These are phyloP conservation scores for Cataglyphis rosenhaueri DNA, from an alignment of 2,888 invertebrate genomes.

Conservation along the genomic window DNA sequence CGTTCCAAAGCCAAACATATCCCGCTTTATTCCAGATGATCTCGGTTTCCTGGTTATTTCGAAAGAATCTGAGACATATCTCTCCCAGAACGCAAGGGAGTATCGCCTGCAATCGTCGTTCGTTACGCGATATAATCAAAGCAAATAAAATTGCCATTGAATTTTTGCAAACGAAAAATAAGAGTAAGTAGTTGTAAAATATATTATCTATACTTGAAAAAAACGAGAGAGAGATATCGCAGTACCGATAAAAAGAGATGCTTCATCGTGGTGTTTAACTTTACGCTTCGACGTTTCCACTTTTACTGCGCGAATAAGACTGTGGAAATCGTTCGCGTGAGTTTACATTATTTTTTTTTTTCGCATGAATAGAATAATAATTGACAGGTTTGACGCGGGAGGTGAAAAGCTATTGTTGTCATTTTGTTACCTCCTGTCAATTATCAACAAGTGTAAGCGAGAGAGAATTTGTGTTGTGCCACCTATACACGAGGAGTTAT, in stretches of 20 bases:
- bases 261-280: constrained; percentile 44
- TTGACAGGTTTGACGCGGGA: constrained; percentile 49
- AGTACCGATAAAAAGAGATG: constrained; percentile 43
- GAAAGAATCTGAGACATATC: constrained; percentile 63
- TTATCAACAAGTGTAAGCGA: constrained; percentile 1
- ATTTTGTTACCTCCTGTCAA: not conserved
- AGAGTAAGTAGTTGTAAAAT: not conserved
- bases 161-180: not conserved
- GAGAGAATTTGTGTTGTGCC: not conserved
- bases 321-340: constrained; percentile 33
- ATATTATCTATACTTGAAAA: not conserved
- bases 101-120: constrained; percentile 55
- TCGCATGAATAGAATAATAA: constrained; percentile 17
- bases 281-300: not conserved
- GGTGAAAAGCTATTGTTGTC: not conserved
- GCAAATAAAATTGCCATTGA: not conserved
- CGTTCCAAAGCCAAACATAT: constrained; percentile 71
- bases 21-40: constrained; percentile 58
- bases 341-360: not conserved
- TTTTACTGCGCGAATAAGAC: not conserved
- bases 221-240: not conserved
- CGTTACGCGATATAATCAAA: not conserved
- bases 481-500: not conserved
- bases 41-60: constrained; percentile 41
- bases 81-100: constrained; percentile 50